Conservation (phyloP, 1,140 invertebrate genomes). For the Bradysia coprophila region DNA sequence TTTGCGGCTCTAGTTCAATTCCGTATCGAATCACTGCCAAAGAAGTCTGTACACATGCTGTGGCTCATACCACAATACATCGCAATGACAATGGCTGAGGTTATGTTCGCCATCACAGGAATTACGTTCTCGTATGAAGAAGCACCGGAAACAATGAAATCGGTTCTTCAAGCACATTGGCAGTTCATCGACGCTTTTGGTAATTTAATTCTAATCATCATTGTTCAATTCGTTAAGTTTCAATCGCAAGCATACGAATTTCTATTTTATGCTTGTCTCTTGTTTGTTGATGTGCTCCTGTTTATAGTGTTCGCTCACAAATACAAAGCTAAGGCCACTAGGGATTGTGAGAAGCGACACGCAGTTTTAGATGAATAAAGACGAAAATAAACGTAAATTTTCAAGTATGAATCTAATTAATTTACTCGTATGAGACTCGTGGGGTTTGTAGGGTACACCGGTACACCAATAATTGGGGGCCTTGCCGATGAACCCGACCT, state of each 20-base stretch:
- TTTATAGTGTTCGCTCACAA: conserved; percentile 57
- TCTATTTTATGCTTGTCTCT: conserved; percentile 71
- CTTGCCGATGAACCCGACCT: no score
- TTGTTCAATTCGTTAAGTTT: conserved; percentile 47
- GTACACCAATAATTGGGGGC: no score
- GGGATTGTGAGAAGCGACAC: no score
- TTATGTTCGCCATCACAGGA: conserved; percentile 57
- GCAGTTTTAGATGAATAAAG: no score
- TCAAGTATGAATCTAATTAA: no score
- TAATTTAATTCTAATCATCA: conserved; percentile 59
- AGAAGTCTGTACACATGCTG: conserved; percentile 53
- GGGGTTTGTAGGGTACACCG: no score
- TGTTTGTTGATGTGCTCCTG: conserved; percentile 63
- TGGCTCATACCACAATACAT: conserved; percentile 70
- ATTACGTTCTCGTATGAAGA: conserved; percentile 49
- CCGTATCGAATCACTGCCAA: conserved; percentile 18
- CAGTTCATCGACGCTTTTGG: conserved; percentile 60
- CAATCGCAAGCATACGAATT: conserved; percentile 59
- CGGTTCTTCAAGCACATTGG: conserved; percentile 61
- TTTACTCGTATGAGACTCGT: no score
- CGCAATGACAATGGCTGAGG: conserved; percentile 51
- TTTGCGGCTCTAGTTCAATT: conserved; percentile 46
- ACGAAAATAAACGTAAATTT: no score
- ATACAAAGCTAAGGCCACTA: no score
- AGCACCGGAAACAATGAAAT: conserved; percentile 42